Evolutionary conservation across 2,113 vertebrate species (phyloP).

Genomic region (Psilopsiagon aurifrons): DNA sequence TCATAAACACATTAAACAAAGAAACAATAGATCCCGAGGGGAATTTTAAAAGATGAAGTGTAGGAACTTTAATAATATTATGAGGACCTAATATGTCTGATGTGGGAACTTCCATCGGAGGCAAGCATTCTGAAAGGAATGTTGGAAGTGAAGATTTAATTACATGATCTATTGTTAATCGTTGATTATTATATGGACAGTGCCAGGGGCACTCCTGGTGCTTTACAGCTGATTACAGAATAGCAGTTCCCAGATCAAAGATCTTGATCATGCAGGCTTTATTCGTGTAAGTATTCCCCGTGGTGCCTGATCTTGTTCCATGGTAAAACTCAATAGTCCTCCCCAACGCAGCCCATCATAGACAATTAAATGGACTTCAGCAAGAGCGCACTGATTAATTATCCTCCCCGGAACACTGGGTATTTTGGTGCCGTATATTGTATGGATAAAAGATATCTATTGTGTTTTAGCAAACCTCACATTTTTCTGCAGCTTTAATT

Average conservation of each 20-base stretch:
- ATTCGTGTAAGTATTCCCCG: conserved; percentile 50
- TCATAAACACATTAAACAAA: conserved; percentile 63
- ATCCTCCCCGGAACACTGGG: neutral
- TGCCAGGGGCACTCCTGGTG: conserved; percentile 58
- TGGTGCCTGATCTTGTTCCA: conserved; percentile 34
- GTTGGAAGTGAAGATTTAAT: conserved; percentile 55
- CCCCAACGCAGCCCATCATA: neutral
- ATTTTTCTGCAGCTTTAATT: conserved; percentile 58
- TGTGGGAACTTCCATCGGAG: conserved; percentile 54
- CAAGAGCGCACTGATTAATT: conserved; percentile 40
- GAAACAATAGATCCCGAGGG: conserved; percentile 62
- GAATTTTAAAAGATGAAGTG: conserved; percentile 58
- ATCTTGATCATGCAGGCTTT: conserved; percentile 48
- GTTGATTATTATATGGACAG: conserved; percentile 53
- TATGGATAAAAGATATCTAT: conserved; percentile 56
- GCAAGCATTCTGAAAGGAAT: conserved; percentile 47
- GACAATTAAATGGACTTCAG: conserved; percentile 51
- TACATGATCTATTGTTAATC: conserved; percentile 63
- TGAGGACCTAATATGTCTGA: conserved; percentile 52
- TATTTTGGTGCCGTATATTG: conserved; percentile 40
- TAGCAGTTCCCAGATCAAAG: conserved; percentile 58
- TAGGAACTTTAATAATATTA: conserved; percentile 61
- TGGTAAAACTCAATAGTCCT: conserved; percentile 24
- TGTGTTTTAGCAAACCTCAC: conserved; percentile 52
- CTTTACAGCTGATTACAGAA: conserved; percentile 61